phyloP scores from a whole-genome alignment of 2,888 invertebrate species.

The Fragum fragum region DNA sequence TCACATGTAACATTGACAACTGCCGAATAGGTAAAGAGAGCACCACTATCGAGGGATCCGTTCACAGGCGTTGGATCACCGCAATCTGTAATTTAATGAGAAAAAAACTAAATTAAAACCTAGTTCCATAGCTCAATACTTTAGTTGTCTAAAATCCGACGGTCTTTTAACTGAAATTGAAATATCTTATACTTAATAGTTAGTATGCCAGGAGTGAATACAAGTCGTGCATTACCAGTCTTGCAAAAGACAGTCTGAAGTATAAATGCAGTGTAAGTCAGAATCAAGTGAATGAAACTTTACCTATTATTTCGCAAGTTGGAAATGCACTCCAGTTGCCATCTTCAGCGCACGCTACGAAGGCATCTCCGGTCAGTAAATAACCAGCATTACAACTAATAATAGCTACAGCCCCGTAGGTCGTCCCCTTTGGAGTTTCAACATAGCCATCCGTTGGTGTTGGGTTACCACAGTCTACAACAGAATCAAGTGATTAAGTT shows the following conservation, averaged over 20 bases:
- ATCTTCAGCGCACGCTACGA: conserved; percentile 5
- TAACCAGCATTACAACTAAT: conserved; percentile 20
- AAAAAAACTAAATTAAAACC: no score
- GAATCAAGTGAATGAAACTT: no score
- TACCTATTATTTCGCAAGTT: conserved; percentile 18
- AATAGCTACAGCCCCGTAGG: conserved; percentile 2
- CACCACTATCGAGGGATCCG: conserved; percentile 1
- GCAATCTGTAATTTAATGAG: neutral
- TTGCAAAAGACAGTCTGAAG: no score
- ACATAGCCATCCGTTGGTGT: neutral
- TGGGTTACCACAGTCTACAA: conserved; percentile 30
- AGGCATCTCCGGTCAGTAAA: conserved; percentile 8
- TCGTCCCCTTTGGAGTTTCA: neutral
- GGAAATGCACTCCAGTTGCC: conserved; percentile 1
- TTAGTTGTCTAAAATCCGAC: no score
- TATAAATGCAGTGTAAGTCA: no score
- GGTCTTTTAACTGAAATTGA: no score
- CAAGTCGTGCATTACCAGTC: no score
- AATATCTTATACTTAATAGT: no score
- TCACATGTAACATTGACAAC: conserved; percentile 29
- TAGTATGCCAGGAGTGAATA: no score
- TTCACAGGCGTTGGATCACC: conserved; percentile 18
- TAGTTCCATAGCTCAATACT: no score
- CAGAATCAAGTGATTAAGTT: neutral
- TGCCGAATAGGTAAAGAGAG: conserved; percentile 29